These are phyloP conservation scores for Microctenopoma stevenorrisi DNA, from an alignment of 2,797 vertebrate genomes.

Conservation along the genomic window DNA sequence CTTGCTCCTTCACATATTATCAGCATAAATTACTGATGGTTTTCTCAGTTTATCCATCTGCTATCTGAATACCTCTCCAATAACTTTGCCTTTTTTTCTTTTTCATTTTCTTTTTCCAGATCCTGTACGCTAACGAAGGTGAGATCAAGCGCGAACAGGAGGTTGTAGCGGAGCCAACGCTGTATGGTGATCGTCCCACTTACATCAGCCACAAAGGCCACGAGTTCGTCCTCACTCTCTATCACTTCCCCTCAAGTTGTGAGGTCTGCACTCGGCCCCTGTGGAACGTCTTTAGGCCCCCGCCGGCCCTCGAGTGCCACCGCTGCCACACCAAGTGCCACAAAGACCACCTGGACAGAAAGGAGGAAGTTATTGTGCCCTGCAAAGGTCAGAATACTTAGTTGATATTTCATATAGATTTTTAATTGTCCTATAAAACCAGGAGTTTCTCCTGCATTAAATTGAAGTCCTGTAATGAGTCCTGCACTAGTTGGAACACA, in stretches of 20 bases:
- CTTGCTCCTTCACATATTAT: background rate
- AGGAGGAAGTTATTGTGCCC: conserved; percentile 93
- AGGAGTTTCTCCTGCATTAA: background rate
- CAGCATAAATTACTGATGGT: background rate
- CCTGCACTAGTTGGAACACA: background rate
- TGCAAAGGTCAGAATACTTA: conserved; percentile 89
- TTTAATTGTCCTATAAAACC: background rate
- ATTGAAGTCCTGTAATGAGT: background rate
- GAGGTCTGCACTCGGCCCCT: conserved; percentile 93
- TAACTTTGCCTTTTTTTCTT: background rate
- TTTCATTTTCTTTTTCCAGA: conserved; percentile 74
- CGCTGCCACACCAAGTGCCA: conserved; percentile 97
- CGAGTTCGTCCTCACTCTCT: conserved; percentile 95
- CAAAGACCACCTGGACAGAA: conserved; percentile 96
- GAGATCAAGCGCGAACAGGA: conserved; percentile 96
- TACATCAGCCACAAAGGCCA: conserved; percentile 97
- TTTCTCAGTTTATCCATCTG: background rate
- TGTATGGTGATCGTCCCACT: conserved; percentile 87
- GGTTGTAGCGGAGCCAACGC: conserved; percentile 81
- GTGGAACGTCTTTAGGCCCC: conserved; percentile 97
- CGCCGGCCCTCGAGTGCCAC: conserved; percentile 94
- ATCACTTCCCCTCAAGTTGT: conserved; percentile 97
- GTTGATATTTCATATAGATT: background rate
- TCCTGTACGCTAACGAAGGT: conserved; percentile 96
- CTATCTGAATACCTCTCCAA: background rate